These are phyloP conservation scores for Ceratina australensis DNA, from an alignment of 1,140 invertebrate genomes.

Conservation along the genomic window DNA sequence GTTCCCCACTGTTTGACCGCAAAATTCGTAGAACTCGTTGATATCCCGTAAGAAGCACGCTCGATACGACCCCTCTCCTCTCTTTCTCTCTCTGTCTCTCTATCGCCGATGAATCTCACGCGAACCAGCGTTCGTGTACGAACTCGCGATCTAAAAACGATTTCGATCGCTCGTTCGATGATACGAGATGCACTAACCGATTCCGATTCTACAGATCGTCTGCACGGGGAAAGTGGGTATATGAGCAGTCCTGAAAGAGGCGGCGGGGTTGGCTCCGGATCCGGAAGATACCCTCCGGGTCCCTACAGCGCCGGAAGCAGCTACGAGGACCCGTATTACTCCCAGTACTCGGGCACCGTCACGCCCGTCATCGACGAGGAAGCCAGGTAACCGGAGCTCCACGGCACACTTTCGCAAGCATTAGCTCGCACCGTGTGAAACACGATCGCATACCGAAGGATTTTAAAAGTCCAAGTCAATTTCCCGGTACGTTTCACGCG, in stretches of 20 bases:
- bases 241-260: constrained; percentile 92
- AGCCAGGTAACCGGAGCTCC: constrained; percentile 83
- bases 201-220: constrained; percentile 75
- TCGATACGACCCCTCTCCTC: not conserved
- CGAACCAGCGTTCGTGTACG: too few species aligned
- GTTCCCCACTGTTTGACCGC: constrained; percentile 19
- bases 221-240: constrained; percentile 87
- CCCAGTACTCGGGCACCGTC: constrained; percentile 89
- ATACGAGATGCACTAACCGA: not conserved
- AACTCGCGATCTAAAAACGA: too few species aligned
- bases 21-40: constrained; percentile 35
- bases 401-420: not conserved
- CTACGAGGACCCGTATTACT: constrained; percentile 93
- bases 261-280: constrained; percentile 69
- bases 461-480: too few species aligned
- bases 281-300: constrained; percentile 74
- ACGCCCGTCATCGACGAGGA: constrained; percentile 96
- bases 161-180: not conserved
- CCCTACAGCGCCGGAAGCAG: constrained; percentile 81
- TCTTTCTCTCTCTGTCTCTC: not conserved
- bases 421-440: too few species aligned
- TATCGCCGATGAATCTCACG: not conserved
- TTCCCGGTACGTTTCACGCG: too few species aligned
- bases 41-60: constrained; percentile 48
- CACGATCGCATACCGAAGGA: not conserved